Evolutionary conservation across 2,797 vertebrate species (phyloP).

Genomic region (Anabas testudineus): DNA sequence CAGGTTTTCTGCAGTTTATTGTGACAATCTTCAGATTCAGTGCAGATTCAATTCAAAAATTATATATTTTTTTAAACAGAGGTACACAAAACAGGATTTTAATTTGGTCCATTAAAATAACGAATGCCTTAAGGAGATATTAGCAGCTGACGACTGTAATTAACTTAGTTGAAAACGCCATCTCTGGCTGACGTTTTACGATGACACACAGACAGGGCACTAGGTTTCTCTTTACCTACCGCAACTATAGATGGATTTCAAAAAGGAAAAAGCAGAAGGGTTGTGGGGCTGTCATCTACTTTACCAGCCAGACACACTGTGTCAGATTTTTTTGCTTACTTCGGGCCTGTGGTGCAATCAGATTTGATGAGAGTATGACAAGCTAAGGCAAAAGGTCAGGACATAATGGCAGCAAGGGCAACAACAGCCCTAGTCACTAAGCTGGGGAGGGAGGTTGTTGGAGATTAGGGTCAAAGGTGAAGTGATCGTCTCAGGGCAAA

Average conservation of each 20-base stretch:
- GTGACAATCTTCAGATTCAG: too few relatives aligned
- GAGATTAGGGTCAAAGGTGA: slow-evolving; percentile 46
- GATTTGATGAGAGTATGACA: slow-evolving; percentile 68
- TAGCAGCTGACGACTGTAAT: too few relatives aligned
- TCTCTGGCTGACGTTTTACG: neutral
- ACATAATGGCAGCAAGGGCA: slow-evolving; percentile 46
- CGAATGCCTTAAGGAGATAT: too few relatives aligned
- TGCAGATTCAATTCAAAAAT: too few relatives aligned
- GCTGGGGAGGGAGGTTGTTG: slow-evolving; percentile 18
- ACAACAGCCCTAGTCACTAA: slow-evolving; percentile 30
- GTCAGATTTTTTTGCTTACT: slow-evolving; percentile 59
- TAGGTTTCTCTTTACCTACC: slow-evolving; percentile 11
- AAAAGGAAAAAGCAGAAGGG: neutral
- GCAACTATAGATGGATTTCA: slow-evolving; percentile 42
- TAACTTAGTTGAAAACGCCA: too few relatives aligned
- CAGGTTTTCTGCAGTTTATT: too few relatives aligned
- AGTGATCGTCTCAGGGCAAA: slow-evolving; percentile 13
- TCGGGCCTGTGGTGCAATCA: slow-evolving; percentile 48
- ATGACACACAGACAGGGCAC: neutral
- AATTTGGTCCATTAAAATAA: too few relatives aligned
- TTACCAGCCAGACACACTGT: slow-evolving; percentile 53
- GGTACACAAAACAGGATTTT: too few relatives aligned
- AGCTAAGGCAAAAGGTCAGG: slow-evolving; percentile 70
- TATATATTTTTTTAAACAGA: too few relatives aligned
- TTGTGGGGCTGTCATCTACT: slow-evolving; percentile 22